Conservation (phyloP, 2,888 invertebrate species). For the Parasteatoda lunata region DNA sequence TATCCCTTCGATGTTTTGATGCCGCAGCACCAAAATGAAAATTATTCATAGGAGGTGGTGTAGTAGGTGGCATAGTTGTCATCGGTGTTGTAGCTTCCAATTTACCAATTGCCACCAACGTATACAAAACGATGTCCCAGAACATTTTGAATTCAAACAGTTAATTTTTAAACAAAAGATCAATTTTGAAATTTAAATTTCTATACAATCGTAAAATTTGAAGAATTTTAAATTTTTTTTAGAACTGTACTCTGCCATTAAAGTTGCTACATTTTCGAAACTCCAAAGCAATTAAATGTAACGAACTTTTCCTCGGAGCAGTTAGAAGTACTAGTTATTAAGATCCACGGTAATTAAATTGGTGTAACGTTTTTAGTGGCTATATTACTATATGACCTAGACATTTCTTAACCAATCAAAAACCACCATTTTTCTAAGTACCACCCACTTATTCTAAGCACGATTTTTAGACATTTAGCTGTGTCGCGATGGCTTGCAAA, state of each 20-base stretch:
- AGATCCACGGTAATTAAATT: too few relatives aligned
- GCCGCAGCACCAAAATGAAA: constrained; percentile 45
- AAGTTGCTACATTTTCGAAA: neutral
- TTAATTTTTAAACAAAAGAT: too few relatives aligned
- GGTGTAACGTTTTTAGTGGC: neutral
- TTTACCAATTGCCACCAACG: neutral
- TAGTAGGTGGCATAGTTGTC: constrained; percentile 60
- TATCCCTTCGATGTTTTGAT: constrained; percentile 58
- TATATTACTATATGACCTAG: neutral
- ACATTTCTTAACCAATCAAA: neutral
- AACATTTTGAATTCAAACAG: neutral
- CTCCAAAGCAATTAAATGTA: too few relatives aligned
- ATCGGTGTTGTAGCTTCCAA: constrained; percentile 57
- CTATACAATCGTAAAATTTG: neutral
- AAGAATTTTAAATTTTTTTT: neutral
- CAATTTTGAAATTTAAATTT: too few relatives aligned
- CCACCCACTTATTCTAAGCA: neutral
- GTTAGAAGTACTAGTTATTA: too few relatives aligned
- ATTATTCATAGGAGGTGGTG: constrained; percentile 39
- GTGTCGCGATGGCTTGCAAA: constrained; percentile 19
- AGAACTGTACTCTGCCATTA: neutral
- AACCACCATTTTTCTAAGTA: neutral
- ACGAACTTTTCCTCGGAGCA: too few relatives aligned
- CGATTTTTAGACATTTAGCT: neutral
- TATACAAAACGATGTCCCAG: neutral